phyloP scores from a whole-genome alignment of 2,797 vertebrate species.

The Rhabdomys pumilio region DNA sequence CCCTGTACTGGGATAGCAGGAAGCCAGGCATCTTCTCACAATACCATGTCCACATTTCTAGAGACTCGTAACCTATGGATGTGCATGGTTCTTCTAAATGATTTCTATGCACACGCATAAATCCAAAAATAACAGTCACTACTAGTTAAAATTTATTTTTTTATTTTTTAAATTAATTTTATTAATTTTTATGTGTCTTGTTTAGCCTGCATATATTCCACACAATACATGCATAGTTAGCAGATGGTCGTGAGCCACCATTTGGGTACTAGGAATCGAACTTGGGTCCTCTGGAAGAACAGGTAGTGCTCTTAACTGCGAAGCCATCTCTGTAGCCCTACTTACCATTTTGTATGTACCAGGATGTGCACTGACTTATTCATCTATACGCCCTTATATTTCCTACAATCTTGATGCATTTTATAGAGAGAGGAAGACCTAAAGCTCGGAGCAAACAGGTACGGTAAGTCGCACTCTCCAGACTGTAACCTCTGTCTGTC shows the following conservation, averaged over 20 bases:
- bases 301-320: background rate
- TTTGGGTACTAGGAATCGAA: background rate
- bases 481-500: background rate
- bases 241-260: background rate
- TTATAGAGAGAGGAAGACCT: background rate
- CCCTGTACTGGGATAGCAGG: background rate
- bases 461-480: rapidly evolving
- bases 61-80: background rate
- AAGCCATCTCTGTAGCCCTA: background rate
- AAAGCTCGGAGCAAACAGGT: background rate
- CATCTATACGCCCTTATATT: background rate
- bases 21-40: background rate
- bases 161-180: background rate
- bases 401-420: background rate
- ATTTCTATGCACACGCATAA: background rate
- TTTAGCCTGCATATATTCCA: no score
- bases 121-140: background rate
- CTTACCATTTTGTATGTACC: background rate
- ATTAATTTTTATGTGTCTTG: background rate
- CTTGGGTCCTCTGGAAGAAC: background rate
- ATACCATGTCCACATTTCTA: background rate
- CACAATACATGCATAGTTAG: background rate
- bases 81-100: background rate
- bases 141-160: no score
- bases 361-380: background rate